A percentile compares a stretch with the other conserved stretches of the same genome.
phyloP scores from a whole-genome alignment of 1,140 invertebrate genomes.

The Drosophila auraria region DNA sequence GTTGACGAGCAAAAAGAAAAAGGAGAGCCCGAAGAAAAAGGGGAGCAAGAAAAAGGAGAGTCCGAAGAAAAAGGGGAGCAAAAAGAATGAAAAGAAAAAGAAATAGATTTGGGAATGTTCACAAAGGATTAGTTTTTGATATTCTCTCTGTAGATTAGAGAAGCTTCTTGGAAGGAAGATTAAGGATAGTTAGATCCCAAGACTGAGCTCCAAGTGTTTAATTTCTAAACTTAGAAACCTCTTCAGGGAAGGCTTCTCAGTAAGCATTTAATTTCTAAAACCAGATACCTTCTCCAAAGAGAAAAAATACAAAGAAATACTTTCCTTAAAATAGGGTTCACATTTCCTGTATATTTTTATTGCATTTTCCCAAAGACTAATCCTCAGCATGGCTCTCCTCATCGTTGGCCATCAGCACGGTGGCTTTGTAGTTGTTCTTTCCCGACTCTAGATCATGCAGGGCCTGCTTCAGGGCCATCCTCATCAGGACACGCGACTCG shows the following conservation, averaged over 20 bases:
- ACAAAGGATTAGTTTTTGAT: no score
- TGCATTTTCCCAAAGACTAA: not conserved
- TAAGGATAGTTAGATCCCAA: no score
- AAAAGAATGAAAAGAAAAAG: not conserved
- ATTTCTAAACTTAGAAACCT: no score
- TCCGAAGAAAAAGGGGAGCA: not conserved
- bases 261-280: no score
- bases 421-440: slow-evolving; percentile 3
- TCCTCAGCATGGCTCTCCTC: not conserved
- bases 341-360: not conserved
- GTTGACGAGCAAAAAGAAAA: not conserved
- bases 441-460: slow-evolving; percentile 22
- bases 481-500: slow-evolving; percentile 32
- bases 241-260: no score
- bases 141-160: no score
- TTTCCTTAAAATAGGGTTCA: not conserved
- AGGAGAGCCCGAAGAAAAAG: not conserved
- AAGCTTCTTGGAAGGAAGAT: no score
- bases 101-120: slow-evolving; percentile 7
- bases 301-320: not conserved
- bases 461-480: slow-evolving; percentile 35
- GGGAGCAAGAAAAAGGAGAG: not conserved
- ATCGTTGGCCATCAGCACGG: slow-evolving; percentile 4
- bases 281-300: not conserved
- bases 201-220: no score